phyloP scores from a whole-genome alignment of 2,797 vertebrate genomes.

The Neomorphus geoffroyi region DNA sequence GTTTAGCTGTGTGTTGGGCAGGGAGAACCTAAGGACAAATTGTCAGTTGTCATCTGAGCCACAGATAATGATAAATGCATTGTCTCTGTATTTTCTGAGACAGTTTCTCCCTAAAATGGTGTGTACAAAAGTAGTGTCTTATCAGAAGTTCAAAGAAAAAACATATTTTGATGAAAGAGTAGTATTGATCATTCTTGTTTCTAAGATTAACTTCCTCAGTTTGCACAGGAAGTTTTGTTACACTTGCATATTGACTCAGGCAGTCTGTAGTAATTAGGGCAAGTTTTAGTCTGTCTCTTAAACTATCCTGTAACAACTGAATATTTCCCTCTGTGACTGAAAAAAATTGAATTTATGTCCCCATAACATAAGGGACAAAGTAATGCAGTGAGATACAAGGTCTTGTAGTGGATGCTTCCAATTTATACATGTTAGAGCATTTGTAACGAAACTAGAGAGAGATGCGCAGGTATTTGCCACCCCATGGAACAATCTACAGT shows the following conservation, averaged over 20 bases:
- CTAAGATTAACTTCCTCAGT: not conserved
- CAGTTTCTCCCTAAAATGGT: not conserved
- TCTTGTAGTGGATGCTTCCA: not conserved
- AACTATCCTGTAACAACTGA: not conserved
- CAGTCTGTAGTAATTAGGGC: not conserved
- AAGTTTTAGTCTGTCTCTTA: not conserved
- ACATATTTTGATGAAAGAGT: not conserved
- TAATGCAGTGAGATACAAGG: not conserved
- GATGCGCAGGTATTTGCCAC: not conserved
- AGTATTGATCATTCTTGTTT: not conserved
- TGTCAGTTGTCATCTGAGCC: not conserved
- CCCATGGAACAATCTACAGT: accelerated
- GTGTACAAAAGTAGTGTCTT: not conserved
- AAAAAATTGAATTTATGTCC: not conserved
- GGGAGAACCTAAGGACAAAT: not conserved
- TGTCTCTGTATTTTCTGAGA: not conserved
- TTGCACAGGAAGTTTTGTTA: not conserved
- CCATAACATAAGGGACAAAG: not conserved
- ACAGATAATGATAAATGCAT: not conserved
- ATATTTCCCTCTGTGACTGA: not conserved
- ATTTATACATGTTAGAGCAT: not conserved
- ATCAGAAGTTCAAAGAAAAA: not conserved
- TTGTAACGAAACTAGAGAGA: not conserved
- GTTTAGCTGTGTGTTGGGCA: not conserved
- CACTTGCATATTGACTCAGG: not conserved